Percentiles rank a stretch among this genome's conserved stretches.
Evolutionary conservation across 2,113 vertebrate species (phyloP).

Genomic region (Semnopithecus entellus): DNA sequence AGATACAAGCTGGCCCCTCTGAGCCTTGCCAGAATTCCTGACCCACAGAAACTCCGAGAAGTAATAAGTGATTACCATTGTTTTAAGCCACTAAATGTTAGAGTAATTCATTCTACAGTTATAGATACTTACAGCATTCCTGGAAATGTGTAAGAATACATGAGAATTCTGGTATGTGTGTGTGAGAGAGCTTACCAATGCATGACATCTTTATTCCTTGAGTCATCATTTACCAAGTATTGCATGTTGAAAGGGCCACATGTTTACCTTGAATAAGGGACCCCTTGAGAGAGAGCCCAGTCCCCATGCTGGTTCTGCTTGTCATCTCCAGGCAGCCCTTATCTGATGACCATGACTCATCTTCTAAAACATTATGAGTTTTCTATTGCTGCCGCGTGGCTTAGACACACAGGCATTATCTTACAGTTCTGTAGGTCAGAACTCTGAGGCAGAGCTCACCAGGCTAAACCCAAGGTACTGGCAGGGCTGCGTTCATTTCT

Average conservation of each 20-base stretch:
- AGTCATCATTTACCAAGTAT: neutral
- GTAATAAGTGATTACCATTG: too few species aligned
- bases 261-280: neutral
- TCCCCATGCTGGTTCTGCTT: rapidly evolving
- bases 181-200: neutral
- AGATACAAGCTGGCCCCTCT: neutral
- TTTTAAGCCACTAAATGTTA: neutral
- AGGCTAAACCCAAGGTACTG: neutral
- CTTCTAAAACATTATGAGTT: neutral
- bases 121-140: neutral
- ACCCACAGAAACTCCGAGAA: neutral
- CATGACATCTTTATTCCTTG: neutral
- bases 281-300: neutral
- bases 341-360: rapidly evolving
- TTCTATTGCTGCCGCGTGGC: neutral
- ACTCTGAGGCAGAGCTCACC: rapidly evolving
- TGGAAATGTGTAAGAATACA: neutral
- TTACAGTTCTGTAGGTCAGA: neutral
- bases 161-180: rapidly evolving
- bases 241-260: neutral
- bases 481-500: rapidly evolving
- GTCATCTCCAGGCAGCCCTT: neutral
- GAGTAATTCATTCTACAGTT: neutral
- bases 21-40: neutral
- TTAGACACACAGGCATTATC: neutral